These are phyloP conservation scores for Nomada ruficornis DNA, from an alignment of 2,888 invertebrate genomes.

Conservation along the genomic window DNA sequence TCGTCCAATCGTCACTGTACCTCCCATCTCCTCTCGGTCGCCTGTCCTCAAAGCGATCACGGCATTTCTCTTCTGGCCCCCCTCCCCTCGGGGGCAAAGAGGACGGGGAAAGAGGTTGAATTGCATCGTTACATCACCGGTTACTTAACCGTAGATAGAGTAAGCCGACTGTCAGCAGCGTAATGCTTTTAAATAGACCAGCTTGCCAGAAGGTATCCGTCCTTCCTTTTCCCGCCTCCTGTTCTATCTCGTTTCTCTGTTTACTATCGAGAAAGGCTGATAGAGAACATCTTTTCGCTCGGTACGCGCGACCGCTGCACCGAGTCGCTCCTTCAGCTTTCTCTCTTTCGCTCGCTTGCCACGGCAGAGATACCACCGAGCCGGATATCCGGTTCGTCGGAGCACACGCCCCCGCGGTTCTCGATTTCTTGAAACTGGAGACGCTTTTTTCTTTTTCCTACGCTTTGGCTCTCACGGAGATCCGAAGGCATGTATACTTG, in stretches of 20 bases:
- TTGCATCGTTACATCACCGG: slow-evolving; percentile 71
- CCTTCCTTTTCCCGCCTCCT: not conserved
- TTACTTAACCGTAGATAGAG: slow-evolving; percentile 70
- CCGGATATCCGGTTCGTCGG: slow-evolving; percentile 36
- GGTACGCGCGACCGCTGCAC: not conserved
- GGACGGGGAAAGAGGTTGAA: slow-evolving; percentile 62
- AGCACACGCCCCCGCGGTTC: slow-evolving; percentile 35
- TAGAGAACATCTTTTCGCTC: slow-evolving; percentile 1
- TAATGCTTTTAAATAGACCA: slow-evolving; percentile 70
- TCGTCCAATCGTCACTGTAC: slow-evolving; percentile 54
- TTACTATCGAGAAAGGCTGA: slow-evolving; percentile 13
- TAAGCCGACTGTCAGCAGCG: slow-evolving; percentile 59
- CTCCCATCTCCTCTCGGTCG: not conserved
- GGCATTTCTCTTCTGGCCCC: slow-evolving; percentile 48
- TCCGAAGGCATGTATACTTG: not conserved
- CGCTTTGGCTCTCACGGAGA: not conserved
- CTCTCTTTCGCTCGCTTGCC: not conserved
- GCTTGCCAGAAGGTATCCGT: slow-evolving; percentile 44
- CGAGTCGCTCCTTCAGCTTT: not conserved
- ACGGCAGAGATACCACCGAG: slow-evolving; percentile 1
- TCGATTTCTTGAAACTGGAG: slow-evolving; percentile 47
- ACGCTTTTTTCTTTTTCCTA: not conserved
- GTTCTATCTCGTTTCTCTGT: slow-evolving; percentile 6
- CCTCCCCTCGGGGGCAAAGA: slow-evolving; percentile 24
- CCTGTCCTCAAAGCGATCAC: slow-evolving; percentile 4